Percentiles rank a stretch among this genome's conserved stretches.
Conservation (phyloP, 1,140 invertebrate genomes). For the Drosophila guanche region DNA sequence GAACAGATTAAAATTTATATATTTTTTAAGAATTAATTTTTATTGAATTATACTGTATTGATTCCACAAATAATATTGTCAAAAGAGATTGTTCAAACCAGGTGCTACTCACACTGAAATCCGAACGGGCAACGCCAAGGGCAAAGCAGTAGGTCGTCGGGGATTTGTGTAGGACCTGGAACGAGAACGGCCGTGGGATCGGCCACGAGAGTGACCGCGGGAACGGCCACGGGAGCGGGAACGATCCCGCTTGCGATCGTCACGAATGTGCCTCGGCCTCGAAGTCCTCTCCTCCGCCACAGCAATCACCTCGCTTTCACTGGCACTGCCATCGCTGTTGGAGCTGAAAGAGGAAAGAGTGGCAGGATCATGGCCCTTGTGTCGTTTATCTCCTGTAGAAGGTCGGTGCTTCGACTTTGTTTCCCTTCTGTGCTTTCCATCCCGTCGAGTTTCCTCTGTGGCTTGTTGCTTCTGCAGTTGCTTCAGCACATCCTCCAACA, state of each 20-base stretch:
- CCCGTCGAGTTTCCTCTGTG: neutral
- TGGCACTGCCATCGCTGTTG: constrained; percentile 17
- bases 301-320: constrained; percentile 42
- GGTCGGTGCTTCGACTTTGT: constrained; percentile 15
- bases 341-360: constrained; percentile 25
- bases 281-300: constrained; percentile 10
- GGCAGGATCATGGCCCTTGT: constrained; percentile 22
- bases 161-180: constrained; percentile 51
- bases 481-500: constrained; percentile 48
- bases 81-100: constrained; percentile 6
- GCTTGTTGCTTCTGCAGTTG: constrained; percentile 39
- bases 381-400: constrained; percentile 31
- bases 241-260: constrained; percentile 49
- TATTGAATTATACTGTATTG: constrained; percentile 24
- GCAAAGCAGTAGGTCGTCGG: constrained; percentile 31
- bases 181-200: constrained; percentile 52
- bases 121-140: constrained; percentile 40
- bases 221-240: constrained; percentile 47
- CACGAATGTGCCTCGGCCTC: constrained; percentile 28
- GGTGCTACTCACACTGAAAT: constrained; percentile 50
- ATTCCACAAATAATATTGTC: constrained; percentile 10
- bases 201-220: constrained; percentile 49
- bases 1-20: no score
- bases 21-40: neutral
- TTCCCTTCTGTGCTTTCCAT: neutral